These are phyloP conservation scores for Polia nebulosa DNA, from an alignment of 2,888 invertebrate species.

Conservation along the genomic window DNA sequence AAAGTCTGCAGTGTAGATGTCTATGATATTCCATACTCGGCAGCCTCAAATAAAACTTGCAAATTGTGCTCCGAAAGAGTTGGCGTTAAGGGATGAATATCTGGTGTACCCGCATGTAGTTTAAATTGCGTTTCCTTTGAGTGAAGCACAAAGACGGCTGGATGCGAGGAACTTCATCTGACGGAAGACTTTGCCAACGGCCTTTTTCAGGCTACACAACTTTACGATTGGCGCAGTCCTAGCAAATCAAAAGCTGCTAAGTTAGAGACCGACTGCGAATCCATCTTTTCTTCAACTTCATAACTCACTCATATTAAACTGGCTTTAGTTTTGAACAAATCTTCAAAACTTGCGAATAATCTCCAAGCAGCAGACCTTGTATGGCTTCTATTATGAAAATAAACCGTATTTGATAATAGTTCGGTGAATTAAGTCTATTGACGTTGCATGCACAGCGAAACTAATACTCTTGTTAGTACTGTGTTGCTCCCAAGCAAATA, in stretches of 20 bases:
- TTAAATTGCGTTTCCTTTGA: conserved; percentile 87
- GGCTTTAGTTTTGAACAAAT: conserved; percentile 55
- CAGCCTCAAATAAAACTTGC: conserved; percentile 71
- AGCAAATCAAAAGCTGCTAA: conserved; percentile 74
- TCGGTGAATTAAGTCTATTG: conserved; percentile 6
- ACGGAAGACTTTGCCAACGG: conserved; percentile 74
- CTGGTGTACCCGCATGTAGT: conserved; percentile 85
- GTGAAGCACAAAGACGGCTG: conserved; percentile 79
- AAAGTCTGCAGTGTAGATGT: conserved; percentile 31
- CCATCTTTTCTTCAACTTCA: conserved; percentile 60
- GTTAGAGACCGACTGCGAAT: conserved; percentile 61
- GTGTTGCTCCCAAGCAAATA: background rate
- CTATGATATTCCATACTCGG: conserved; percentile 44
- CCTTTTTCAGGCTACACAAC: conserved; percentile 78
- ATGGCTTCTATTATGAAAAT: conserved; percentile 26
- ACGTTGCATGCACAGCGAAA: background rate
- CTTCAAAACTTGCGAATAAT: conserved; percentile 41
- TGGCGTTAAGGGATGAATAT: conserved; percentile 78
- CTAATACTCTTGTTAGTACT: background rate
- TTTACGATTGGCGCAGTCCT: conserved; percentile 71
- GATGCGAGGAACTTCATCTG: conserved; percentile 79
- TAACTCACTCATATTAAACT: conserved; percentile 62
- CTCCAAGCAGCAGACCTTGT: conserved; percentile 36
- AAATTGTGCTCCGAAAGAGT: conserved; percentile 73
- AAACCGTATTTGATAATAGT: conserved; percentile 8